Conservation (phyloP, 2,888 invertebrate genomes). For the Apodemia hepburni region DNA sequence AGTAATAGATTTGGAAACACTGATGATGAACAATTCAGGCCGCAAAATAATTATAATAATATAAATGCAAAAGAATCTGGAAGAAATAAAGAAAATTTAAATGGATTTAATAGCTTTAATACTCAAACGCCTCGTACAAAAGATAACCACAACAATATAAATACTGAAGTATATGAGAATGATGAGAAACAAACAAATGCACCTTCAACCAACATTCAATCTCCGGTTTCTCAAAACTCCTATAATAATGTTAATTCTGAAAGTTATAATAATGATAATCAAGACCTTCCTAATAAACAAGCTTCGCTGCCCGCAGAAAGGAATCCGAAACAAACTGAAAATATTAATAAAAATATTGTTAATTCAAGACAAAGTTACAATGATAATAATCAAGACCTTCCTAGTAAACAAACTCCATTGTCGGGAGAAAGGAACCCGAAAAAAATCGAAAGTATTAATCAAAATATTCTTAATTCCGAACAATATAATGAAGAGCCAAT, state of each 20-base stretch:
- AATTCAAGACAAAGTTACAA: constrained; percentile 10
- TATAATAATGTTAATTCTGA: neutral
- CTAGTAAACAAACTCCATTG: neutral
- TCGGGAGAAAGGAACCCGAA: constrained; percentile 30
- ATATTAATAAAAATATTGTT: neutral
- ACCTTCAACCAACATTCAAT: neutral
- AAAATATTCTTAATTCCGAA: neutral
- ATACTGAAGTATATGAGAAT: neutral
- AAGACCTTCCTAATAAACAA: neutral
- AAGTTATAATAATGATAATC: constrained; percentile 1
- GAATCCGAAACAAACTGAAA: constrained; percentile 29
- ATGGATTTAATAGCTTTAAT: neutral
- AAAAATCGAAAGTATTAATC: constrained; percentile 21
- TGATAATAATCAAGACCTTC: neutral
- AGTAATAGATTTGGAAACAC: constrained; percentile 23
- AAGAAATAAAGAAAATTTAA: neutral
- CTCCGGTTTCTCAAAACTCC: neutral
- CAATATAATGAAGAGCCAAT: constrained; percentile 11
- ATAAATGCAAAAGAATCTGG: neutral
- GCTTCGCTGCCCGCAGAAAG: constrained; percentile 18
- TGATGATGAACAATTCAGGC: constrained; percentile 17
- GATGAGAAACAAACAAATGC: neutral
- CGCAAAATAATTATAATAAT: neutral
- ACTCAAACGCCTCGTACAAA: neutral
- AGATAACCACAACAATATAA: neutral